Percentiles rank a stretch among this genome's conserved stretches.
Conservation (phyloP, 2,113 vertebrate species). For the Cathartes aura region DNA sequence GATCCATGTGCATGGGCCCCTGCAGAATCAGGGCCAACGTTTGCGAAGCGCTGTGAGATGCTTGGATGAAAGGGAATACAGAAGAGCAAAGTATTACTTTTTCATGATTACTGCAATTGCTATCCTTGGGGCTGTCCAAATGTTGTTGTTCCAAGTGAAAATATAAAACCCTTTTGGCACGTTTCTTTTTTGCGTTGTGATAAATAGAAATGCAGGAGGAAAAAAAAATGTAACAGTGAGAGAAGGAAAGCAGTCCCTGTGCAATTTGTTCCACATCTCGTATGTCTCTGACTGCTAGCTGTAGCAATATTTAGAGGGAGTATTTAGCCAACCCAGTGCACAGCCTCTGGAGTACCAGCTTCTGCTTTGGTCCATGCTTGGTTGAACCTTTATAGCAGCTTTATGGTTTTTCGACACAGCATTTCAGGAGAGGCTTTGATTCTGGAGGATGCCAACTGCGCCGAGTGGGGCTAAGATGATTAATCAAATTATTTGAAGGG, state of each 20-base stretch:
- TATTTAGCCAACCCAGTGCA: conserved; percentile 18
- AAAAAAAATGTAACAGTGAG: not conserved
- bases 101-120: conserved; percentile 36
- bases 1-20: not conserved
- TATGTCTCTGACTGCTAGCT: conserved; percentile 37
- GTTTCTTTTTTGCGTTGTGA: not conserved
- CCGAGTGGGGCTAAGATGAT: conserved; percentile 28
- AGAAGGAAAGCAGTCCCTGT: conserved; percentile 37
- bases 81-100: conserved; percentile 49
- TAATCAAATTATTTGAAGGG: conserved; percentile 60
- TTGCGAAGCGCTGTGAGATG: not conserved
- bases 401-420: not conserved
- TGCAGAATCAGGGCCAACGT: not conserved
- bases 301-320: conserved; percentile 32
- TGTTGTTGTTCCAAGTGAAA: conserved; percentile 31
- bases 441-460: conserved; percentile 30
- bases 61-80: conserved; percentile 9
- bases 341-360: not conserved
- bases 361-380: conserved; percentile 58
- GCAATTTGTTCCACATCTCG: conserved; percentile 57
- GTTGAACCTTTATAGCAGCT: conserved; percentile 41
- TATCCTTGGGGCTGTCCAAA: conserved; percentile 39
- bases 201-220: conserved; percentile 28
- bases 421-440: conserved; percentile 17
- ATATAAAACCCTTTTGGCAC: conserved; percentile 26